These are phyloP conservation scores for Meteorus colon DNA, from an alignment of 2,888 invertebrate species.

Conservation along the genomic window DNA sequence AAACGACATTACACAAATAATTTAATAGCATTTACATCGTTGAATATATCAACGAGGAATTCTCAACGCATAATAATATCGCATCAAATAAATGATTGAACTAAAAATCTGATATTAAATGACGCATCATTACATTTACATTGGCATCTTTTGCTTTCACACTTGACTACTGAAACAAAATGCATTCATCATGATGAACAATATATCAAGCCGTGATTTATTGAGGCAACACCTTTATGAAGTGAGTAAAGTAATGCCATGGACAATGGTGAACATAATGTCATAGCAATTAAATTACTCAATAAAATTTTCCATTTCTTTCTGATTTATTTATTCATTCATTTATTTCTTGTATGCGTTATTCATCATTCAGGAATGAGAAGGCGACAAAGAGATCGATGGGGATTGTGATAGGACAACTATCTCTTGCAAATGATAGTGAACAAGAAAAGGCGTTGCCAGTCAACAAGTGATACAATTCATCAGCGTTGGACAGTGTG, in stretches of 20 bases:
- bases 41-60: neutral
- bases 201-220: conserved; percentile 2
- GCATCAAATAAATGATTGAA: neutral
- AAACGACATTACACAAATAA: conserved; percentile 2
- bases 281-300: conserved; percentile 12
- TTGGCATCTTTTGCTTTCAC: neutral
- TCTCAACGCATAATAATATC: neutral
- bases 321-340: neutral
- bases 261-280: neutral
- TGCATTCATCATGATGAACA: too few relatives aligned
- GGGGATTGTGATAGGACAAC: neutral
- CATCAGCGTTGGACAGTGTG: neutral
- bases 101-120: neutral
- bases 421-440: neutral
- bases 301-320: neutral
- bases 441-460: neutral
- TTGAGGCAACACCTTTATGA: neutral
- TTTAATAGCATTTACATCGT: neutral
- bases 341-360: neutral
- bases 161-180: neutral
- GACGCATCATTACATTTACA: neutral
- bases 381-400: neutral
- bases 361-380: conserved; percentile 11
- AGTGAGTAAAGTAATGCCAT: neutral
- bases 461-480: neutral